Conservation (phyloP, 1,140 invertebrate genomes). For the Linepithema humile region DNA sequence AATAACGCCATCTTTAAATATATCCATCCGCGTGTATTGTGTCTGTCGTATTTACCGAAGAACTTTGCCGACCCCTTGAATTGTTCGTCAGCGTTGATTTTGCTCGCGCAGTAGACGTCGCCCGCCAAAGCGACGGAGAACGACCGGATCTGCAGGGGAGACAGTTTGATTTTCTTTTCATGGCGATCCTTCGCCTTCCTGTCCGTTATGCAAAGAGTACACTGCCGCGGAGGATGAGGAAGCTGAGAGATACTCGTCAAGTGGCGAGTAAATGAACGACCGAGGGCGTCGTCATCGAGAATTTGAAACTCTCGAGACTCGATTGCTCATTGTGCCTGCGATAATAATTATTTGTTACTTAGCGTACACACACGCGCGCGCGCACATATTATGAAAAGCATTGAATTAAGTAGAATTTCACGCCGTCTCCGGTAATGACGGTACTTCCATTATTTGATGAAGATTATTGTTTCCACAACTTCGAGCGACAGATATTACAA, state of each 20-base stretch:
- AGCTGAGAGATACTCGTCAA: constrained; percentile 45
- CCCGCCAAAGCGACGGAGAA: constrained; percentile 25
- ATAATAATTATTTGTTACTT: constrained; percentile 58
- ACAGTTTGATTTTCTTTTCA: constrained; percentile 67
- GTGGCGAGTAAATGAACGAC: constrained; percentile 46
- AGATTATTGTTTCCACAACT: background rate
- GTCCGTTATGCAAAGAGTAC: constrained; percentile 45
- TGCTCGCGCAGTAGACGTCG: constrained; percentile 21
- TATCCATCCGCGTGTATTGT: constrained; percentile 54
- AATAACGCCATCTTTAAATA: constrained; percentile 49
- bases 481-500: background rate
- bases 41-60: constrained; percentile 57
- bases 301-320: constrained; percentile 54
- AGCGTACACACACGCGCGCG: too few species aligned
- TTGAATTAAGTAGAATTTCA: constrained; percentile 11
- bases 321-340: constrained; percentile 36
- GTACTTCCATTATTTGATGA: background rate
- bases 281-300: constrained; percentile 42
- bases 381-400: background rate
- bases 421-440: background rate
- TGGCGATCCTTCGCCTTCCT: constrained; percentile 35
- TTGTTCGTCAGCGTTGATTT: constrained; percentile 65
- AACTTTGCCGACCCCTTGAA: constrained; percentile 25
- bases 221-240: background rate
- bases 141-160: constrained; percentile 4